phyloP scores from a whole-genome alignment of 2,797 vertebrate species.

The Anas acuta region DNA sequence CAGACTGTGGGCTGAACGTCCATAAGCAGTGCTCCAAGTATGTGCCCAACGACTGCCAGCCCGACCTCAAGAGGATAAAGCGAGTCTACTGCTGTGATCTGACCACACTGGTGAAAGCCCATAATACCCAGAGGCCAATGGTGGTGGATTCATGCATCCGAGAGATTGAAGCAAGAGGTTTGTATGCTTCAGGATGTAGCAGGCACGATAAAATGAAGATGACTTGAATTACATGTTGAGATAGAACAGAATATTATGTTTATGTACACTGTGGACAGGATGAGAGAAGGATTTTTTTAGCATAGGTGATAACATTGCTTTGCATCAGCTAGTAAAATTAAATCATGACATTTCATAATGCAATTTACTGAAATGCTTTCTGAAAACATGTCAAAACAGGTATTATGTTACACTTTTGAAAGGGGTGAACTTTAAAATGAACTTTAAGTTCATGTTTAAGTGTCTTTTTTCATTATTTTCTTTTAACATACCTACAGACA shows the following conservation, averaged over 20 bases:
- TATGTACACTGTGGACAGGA: not conserved
- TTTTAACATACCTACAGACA: slow-evolving; percentile 15
- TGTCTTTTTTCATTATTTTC: slow-evolving; percentile 51
- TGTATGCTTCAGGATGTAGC: not conserved
- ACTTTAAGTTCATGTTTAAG: slow-evolving; percentile 5
- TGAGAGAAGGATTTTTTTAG: not conserved
- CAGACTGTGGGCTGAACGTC: slow-evolving; percentile 96
- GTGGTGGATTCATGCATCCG: slow-evolving; percentile 97
- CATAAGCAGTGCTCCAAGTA: slow-evolving; percentile 99
- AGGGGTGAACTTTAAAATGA: slow-evolving; percentile 58
- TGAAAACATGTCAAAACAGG: slow-evolving; percentile 49
- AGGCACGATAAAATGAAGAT: not conserved
- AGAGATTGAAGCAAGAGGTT: slow-evolving; percentile 98
- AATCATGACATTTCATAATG: slow-evolving; percentile 32
- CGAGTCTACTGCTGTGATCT: slow-evolving; percentile 98
- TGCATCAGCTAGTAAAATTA: slow-evolving; percentile 33
- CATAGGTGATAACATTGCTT: slow-evolving; percentile 10
- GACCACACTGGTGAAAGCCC: slow-evolving; percentile 97
- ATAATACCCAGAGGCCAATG: slow-evolving; percentile 93
- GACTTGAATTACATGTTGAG: not conserved
- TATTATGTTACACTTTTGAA: slow-evolving; percentile 28
- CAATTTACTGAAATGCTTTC: slow-evolving; percentile 42
- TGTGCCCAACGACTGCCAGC: slow-evolving; percentile 97
- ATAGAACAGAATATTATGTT: not conserved
- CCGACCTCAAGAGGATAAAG: slow-evolving; percentile 96